These are phyloP conservation scores for Ceratotherium simum DNA, from an alignment of 2,113 vertebrate genomes.

Conservation along the genomic window DNA sequence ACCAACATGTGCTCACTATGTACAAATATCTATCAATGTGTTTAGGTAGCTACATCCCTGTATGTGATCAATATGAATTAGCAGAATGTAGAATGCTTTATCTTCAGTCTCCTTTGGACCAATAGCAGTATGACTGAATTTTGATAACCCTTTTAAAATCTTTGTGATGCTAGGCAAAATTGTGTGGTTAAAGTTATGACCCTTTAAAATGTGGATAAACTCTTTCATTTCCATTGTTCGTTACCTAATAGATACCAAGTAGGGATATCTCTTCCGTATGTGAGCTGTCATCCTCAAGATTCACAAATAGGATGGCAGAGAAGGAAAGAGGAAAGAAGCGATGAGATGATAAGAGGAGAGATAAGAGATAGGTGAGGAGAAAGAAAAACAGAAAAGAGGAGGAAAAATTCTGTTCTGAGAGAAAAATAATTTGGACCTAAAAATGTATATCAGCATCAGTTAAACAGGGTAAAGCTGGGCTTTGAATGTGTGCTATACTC, in stretches of 20 bases:
- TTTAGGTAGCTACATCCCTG: neutral
- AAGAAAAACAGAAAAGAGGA: neutral
- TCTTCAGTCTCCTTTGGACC: neutral
- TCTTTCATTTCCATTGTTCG: neutral
- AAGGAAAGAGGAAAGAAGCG: neutral
- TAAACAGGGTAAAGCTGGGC: neutral
- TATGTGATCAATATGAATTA: neutral
- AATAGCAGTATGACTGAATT: slow-evolving; percentile 17
- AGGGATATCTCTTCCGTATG: neutral
- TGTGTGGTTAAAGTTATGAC: slow-evolving; percentile 26
- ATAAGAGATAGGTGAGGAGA: neutral
- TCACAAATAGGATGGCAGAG: neutral
- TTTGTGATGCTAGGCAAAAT: neutral
- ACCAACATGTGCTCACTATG: neutral
- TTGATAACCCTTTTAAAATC: neutral
- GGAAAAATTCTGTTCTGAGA: neutral
- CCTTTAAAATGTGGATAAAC: neutral
- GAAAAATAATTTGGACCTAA: neutral
- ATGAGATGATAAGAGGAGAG: neutral
- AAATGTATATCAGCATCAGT: neutral
- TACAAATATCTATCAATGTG: neutral
- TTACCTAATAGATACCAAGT: neutral
- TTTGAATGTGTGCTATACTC: neutral
- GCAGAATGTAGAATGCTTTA: neutral
- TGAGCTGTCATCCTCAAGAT: neutral